phyloP scores from a whole-genome alignment of 2,888 invertebrate genomes.

The Yponomeuta cagnagella region DNA sequence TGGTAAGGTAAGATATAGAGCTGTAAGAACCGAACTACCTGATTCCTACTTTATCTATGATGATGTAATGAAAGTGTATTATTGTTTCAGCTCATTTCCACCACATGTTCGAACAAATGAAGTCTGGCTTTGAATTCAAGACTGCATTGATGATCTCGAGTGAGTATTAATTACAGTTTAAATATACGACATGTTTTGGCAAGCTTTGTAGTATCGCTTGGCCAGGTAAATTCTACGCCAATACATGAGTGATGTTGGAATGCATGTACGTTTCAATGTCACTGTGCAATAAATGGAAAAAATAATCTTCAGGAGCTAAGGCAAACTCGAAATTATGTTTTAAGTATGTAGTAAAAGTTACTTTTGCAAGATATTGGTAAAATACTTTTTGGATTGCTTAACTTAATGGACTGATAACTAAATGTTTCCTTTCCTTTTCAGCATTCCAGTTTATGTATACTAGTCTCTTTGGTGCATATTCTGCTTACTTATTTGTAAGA shows the following conservation, averaged over 20 bases:
- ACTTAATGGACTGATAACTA: neutral
- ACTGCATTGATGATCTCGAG: conserved; percentile 83
- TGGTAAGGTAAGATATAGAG: too few relatives aligned
- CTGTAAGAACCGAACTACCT: too few relatives aligned
- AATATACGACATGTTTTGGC: conserved; percentile 9
- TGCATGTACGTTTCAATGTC: too few relatives aligned
- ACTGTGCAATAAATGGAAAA: neutral
- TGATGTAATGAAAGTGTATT: neutral
- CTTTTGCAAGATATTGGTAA: too few relatives aligned
- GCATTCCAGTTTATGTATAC: conserved; percentile 94
- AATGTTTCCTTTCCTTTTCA: conserved; percentile 42
- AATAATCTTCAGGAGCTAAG: neutral
- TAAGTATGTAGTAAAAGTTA: too few relatives aligned
- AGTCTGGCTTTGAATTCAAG: conserved; percentile 80
- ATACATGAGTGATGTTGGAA: too few relatives aligned
- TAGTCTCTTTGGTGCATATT: conserved; percentile 94
- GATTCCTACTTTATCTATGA: too few relatives aligned
- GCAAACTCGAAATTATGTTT: too few relatives aligned
- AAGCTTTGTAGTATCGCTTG: neutral
- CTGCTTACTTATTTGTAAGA: conserved; percentile 91
- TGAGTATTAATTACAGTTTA: conserved; percentile 54
- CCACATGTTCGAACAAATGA: conserved; percentile 88
- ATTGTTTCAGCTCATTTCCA: conserved; percentile 88
- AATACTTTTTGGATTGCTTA: neutral
- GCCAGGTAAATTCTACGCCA: too few relatives aligned